Evolutionary conservation across 2,888 invertebrate species (phyloP), one percentile per base, ranked within the genome.

Genomic region (Belgica antarctica): DNA sequence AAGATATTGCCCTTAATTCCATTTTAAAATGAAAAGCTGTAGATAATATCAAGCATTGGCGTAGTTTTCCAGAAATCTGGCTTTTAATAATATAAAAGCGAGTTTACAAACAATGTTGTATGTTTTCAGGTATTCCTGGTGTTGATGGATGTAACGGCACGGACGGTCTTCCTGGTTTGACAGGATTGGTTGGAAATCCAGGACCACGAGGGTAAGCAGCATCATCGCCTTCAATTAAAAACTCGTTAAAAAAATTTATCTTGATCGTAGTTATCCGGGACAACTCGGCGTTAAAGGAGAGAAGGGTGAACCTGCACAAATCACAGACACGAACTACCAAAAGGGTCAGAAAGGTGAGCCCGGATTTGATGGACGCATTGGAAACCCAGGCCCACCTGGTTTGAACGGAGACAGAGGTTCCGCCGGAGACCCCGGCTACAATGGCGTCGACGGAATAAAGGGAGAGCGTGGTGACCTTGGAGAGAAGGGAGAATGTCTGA

Each of bases 131-230:
- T 74, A 81, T 86, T 52, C 88, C 91, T 46, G 97, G 97, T 66
- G 82, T 89, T 75, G 96, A 97, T 77, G 98, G 97, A 8, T 98
- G 97, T 77, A 96, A 97, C 76, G 97, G 97, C 76, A 93, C 94
- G 69, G 94, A 94, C 79, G 96, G 96, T 73, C 80, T 84, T 52
- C 84, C 89, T 46, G 94, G 94, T 74, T 83, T 83, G 71, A 86
- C 87, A 25, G 66, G 66, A 19, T 59, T 69, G 15, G 15, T 2
- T n/a, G 69, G 69, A 59, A 59, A 36, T 25, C 36, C 59, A 15
- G 69, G 66, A 10, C 66, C 66, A 28, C 27, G 66, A 47, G 66
- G 66, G 66, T 66, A 41, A 25, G 46, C 4, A 31, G n/a, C n/a
- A n/a, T n/a, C n/a, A n/a, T n/a, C n/a, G n/a, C n/a, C 10, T 31